Conservation (phyloP, 2,888 invertebrate genomes). For the Eupithecia insigniata region DNA sequence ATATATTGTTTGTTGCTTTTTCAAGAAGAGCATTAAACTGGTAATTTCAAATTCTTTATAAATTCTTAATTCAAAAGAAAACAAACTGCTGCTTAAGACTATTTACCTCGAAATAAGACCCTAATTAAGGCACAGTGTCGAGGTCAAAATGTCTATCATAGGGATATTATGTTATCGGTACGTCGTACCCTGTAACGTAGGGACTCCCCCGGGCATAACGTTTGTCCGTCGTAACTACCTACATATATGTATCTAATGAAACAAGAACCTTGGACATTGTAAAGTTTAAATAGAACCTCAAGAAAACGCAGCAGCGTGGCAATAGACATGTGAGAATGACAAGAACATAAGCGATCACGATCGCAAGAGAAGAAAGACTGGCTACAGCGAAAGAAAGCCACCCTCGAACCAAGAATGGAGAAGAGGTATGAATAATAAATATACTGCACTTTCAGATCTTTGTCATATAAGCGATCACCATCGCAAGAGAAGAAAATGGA, state of each 20-base stretch:
- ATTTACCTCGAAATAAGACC: constrained; percentile 14
- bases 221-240: constrained; percentile 51
- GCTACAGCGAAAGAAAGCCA: neutral
- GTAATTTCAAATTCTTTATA: neutral
- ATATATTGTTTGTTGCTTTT: neutral
- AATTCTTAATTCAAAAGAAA: neutral
- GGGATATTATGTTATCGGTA: constrained; percentile 57
- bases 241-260: constrained; percentile 53
- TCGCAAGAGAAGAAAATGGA: too few relatives aligned
- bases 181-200: constrained; percentile 42
- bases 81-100: constrained; percentile 1
- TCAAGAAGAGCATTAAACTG: neutral
- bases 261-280: constrained; percentile 28
- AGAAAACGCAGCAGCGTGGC: neutral
- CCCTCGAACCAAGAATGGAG: neutral
- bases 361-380: neutral
- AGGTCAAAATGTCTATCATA: constrained; percentile 55
- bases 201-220: constrained; percentile 56
- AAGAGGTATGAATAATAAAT: too few relatives aligned
- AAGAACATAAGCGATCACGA: neutral
- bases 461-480: too few relatives aligned
- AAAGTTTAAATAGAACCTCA: constrained; percentile 16
- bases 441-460: too few relatives aligned
- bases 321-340: neutral
- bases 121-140: constrained; percentile 20